These are phyloP conservation scores for Epizoanthus ramosus DNA, from an alignment of 92 coral and sea anemone species.

Conservation along the genomic window DNA sequence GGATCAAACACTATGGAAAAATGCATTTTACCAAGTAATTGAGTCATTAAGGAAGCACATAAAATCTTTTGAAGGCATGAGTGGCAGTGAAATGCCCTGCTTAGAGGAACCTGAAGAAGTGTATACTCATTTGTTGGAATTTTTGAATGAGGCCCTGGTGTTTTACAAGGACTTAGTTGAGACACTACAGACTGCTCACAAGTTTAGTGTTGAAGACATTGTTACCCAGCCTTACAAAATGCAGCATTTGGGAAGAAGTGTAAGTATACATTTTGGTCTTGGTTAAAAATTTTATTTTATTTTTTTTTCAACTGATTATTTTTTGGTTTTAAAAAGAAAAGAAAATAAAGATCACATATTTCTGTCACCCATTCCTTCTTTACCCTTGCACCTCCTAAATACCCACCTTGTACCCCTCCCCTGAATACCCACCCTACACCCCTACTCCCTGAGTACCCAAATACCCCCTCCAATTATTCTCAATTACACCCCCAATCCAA, in stretches of 20 bases:
- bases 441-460: too few relatives aligned
- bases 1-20: slow-evolving; percentile 85
- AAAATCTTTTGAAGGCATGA: slow-evolving; percentile 25
- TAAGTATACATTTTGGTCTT: slow-evolving; percentile 35
- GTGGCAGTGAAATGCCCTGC: slow-evolving; percentile 33
- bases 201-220: slow-evolving; percentile 69
- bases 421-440: too few relatives aligned
- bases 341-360: too few relatives aligned
- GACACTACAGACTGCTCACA: slow-evolving; percentile 62
- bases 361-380: too few relatives aligned
- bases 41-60: slow-evolving; percentile 79
- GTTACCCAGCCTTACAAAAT: slow-evolving; percentile 71
- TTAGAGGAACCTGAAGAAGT: slow-evolving; percentile 62
- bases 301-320: too few relatives aligned
- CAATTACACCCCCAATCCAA: too few relatives aligned
- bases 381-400: too few relatives aligned
- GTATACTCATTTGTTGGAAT: slow-evolving; percentile 57
- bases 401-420: too few relatives aligned
- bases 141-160: slow-evolving; percentile 52
- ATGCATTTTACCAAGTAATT: slow-evolving; percentile 89
- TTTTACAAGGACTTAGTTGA: slow-evolving; percentile 72
- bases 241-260: slow-evolving; percentile 73
- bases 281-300: too few relatives aligned
- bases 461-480: too few relatives aligned
- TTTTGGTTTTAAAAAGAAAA: too few relatives aligned